A percentile compares a stretch with the other conserved stretches of the same genome.
Conservation (phyloP, 35 echinoderm and acorn worm species). For the Eucidaris tribuloides region DNA sequence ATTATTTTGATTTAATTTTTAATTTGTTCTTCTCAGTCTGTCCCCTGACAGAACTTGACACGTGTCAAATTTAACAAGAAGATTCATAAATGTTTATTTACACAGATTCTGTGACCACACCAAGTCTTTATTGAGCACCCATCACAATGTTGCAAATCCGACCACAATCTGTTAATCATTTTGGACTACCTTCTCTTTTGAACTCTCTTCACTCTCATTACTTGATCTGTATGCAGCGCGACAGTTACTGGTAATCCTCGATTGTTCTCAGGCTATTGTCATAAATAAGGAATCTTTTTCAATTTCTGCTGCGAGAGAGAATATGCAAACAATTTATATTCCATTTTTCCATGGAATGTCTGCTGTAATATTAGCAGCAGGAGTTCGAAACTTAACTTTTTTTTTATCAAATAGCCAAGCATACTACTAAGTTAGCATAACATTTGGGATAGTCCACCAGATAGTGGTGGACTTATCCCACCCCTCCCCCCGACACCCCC, state of each 20-base stretch:
- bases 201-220: conserved; percentile 51
- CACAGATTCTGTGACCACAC: background rate
- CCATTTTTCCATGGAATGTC: too few relatives aligned
- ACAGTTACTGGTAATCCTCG: conserved; percentile 33
- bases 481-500: too few relatives aligned
- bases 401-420: too few relatives aligned
- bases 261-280: conserved; percentile 51
- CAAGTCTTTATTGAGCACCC: background rate
- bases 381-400: too few relatives aligned
- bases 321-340: too few relatives aligned
- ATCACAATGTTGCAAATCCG: background rate
- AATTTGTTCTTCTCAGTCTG: background rate
- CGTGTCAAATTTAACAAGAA: background rate
- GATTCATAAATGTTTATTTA: background rate
- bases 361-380: too few relatives aligned
- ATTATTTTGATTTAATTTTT: background rate
- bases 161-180: background rate
- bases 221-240: conserved; percentile 73
- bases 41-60: background rate
- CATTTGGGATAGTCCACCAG: too few relatives aligned
- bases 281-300: conserved; percentile 57
- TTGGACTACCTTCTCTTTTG: conserved; percentile 51
- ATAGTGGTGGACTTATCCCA: too few relatives aligned
- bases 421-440: too few relatives aligned
- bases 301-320: too few relatives aligned